Percentiles rank a stretch among this genome's conserved stretches.
phyloP scores from a whole-genome alignment of 2,797 vertebrate genomes.

The Lepus oiostolus region DNA sequence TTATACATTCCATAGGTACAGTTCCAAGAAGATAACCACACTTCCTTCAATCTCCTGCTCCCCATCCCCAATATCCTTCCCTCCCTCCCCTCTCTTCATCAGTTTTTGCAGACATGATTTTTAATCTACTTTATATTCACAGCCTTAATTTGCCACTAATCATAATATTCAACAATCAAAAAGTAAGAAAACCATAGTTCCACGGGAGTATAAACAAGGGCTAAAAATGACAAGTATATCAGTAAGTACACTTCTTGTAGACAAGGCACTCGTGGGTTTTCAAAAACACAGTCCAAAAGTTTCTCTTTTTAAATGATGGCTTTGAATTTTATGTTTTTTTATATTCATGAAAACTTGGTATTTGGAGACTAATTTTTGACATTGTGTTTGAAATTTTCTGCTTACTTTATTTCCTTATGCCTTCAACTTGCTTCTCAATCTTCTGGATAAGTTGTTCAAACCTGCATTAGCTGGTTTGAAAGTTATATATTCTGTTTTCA shows the following conservation, averaged over 20 bases:
- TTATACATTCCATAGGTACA: too few species aligned
- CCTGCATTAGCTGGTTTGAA: not conserved
- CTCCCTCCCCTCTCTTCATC: too few species aligned
- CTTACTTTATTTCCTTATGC: not conserved
- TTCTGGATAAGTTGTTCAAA: not conserved
- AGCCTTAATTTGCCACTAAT: too few species aligned
- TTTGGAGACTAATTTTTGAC: not conserved
- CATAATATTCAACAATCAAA: too few species aligned
- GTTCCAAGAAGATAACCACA: too few species aligned
- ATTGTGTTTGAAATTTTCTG: not conserved
- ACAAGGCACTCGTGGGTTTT: not conserved
- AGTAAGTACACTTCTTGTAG: not conserved
- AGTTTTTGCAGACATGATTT: too few species aligned
- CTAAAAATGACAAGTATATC: too few species aligned
- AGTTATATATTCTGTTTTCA: not conserved
- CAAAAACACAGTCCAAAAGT: not conserved
- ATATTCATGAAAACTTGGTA: not conserved
- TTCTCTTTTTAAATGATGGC: not conserved
- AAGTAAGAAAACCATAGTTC: too few species aligned
- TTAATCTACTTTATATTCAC: too few species aligned
- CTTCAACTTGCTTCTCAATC: not conserved
- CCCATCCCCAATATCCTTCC: too few species aligned
- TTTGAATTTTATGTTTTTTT: slow-evolving; percentile 30
- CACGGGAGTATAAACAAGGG: too few species aligned
- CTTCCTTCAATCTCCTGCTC: too few species aligned